Evolutionary conservation across 2,888 invertebrate genomes (phyloP).

Genomic region (Sericinus montela): DNA sequence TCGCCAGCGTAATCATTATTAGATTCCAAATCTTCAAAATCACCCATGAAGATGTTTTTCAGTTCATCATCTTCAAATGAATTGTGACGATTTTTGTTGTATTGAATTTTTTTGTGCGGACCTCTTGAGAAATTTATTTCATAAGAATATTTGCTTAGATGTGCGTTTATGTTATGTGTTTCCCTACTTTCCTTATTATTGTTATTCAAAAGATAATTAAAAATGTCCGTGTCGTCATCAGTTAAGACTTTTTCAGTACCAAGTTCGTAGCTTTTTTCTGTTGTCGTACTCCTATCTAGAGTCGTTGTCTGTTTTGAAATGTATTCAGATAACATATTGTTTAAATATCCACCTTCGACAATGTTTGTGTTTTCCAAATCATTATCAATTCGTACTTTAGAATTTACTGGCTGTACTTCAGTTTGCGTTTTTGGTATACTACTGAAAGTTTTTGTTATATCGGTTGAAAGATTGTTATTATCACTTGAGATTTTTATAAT

Average conservation of each 20-base stretch:
- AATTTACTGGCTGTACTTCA: conserved; percentile 7
- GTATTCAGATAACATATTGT: conserved; percentile 32
- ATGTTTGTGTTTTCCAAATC: conserved; percentile 18
- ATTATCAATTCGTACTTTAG: neutral
- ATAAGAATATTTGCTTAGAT: conserved; percentile 14
- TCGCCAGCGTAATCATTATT: neutral
- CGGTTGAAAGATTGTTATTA: neutral
- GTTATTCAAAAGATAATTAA: conserved; percentile 11
- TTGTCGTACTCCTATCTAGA: neutral
- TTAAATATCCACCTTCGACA: conserved; percentile 31
- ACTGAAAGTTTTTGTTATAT: conserved; percentile 3
- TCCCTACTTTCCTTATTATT: conserved; percentile 7
- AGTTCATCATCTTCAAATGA: conserved; percentile 1
- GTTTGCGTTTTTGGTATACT: conserved; percentile 4
- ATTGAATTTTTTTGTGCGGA: neutral
- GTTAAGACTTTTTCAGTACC: neutral
- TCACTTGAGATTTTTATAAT: neutral
- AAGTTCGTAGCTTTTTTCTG: neutral
- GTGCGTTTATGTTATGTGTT: conserved; percentile 15
- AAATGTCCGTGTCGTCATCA: conserved; percentile 16
- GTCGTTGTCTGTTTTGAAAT: conserved; percentile 24
- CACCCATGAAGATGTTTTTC: neutral
- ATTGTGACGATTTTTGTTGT: neutral
- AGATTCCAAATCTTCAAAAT: neutral
- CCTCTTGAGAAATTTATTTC: conserved; percentile 15